Percentiles rank a stretch among this genome's conserved stretches.
phyloP scores from a whole-genome alignment of 2,888 invertebrate genomes.

The Mesodorylaimus sp. region DNA sequence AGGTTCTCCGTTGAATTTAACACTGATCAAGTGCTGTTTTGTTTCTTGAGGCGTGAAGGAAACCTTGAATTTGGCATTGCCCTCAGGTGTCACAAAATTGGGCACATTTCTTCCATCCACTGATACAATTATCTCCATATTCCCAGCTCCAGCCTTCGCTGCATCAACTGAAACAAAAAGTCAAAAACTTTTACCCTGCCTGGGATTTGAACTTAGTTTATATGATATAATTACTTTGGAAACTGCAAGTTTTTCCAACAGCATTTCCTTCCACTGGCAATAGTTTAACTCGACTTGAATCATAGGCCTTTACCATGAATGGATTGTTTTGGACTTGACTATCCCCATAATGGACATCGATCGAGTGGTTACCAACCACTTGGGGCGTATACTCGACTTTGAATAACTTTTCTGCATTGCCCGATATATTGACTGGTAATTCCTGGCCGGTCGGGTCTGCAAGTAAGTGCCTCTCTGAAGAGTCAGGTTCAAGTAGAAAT shows the following conservation, averaged over 20 bases:
- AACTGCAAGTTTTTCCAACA: slow-evolving; percentile 2
- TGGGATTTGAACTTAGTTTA: too few species aligned
- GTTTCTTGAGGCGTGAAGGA: slow-evolving; percentile 92
- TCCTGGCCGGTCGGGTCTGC: slow-evolving; percentile 53
- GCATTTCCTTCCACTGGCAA: slow-evolving; percentile 56
- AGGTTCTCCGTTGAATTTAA: slow-evolving; percentile 47
- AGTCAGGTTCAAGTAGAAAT: too few species aligned
- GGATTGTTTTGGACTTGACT: slow-evolving; percentile 30
- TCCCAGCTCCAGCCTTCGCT: slow-evolving; percentile 62
- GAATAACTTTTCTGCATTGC: slow-evolving; percentile 45
- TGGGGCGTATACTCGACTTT: slow-evolving; percentile 57
- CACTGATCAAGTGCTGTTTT: slow-evolving; percentile 71
- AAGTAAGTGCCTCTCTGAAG: neutral
- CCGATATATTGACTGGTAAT: slow-evolving; percentile 53
- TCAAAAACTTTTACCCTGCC: neutral
- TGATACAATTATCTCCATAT: slow-evolving; percentile 88
- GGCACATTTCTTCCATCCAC: slow-evolving; percentile 90
- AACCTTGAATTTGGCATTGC: slow-evolving; percentile 76
- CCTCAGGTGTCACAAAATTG: slow-evolving; percentile 90
- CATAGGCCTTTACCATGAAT: slow-evolving; percentile 40
- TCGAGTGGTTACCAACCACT: slow-evolving; percentile 43
- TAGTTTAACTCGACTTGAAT: slow-evolving; percentile 78
- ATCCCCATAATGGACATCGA: slow-evolving; percentile 19
- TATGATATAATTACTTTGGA: slow-evolving; percentile 10
- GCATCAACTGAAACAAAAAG: slow-evolving; percentile 38